phyloP scores from a whole-genome alignment of 2,797 vertebrate species.

The Acanthornis magna region DNA sequence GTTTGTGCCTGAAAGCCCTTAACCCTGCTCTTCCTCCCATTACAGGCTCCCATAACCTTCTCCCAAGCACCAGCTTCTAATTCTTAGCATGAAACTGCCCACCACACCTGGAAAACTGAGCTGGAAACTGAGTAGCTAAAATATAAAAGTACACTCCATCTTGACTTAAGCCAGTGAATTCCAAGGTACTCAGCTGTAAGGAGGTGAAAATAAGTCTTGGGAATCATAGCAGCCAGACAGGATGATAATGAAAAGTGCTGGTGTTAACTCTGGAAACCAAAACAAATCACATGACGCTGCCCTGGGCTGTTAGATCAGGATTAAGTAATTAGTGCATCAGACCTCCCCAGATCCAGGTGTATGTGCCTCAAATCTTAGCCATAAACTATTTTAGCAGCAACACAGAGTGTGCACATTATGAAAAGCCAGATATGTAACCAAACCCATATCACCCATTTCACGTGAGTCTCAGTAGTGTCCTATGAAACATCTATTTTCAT shows the following conservation, averaged over 20 bases:
- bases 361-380: background rate
- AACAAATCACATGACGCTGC: background rate
- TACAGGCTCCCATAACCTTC: background rate
- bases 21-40: background rate
- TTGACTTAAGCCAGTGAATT: background rate
- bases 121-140: background rate
- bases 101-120: background rate
- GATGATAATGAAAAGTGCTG: background rate
- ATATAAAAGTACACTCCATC: background rate
- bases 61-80: background rate
- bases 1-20: background rate
- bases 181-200: rapidly evolving
- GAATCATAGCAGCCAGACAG: background rate
- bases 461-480: background rate
- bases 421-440: background rate
- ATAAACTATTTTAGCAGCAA: background rate
- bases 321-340: background rate
- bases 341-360: background rate
- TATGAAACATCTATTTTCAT: background rate
- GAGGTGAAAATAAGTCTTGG: background rate
- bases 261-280: background rate
- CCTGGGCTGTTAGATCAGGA: background rate
- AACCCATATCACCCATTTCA: background rate
- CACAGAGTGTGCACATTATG: background rate
- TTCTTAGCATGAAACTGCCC: background rate